Evolutionary conservation across 1,140 invertebrate genomes (phyloP).

Genomic region (Drosophila navojoa): DNA sequence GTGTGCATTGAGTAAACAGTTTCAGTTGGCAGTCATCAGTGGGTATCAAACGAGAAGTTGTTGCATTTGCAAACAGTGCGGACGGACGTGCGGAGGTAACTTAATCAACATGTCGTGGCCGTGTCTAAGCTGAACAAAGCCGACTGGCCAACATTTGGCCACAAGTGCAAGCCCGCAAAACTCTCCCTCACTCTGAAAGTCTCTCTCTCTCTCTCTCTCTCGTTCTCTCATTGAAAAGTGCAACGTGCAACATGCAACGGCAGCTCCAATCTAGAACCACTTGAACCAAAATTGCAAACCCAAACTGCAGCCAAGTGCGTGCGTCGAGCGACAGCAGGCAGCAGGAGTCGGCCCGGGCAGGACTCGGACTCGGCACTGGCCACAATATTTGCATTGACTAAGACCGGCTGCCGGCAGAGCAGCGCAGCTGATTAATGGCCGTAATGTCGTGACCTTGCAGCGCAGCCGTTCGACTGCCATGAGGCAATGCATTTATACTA

Average conservation of each 20-base stretch:
- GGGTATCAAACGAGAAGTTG: neutral
- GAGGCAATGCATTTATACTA: no score
- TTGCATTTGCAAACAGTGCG: conserved; percentile 1
- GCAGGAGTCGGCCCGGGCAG: neutral
- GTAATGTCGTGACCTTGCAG: conserved; percentile 36
- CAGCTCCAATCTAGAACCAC: neutral
- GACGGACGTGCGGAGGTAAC: conserved; percentile 13
- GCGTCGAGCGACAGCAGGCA: neutral
- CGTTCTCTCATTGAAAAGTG: conserved; percentile 63
- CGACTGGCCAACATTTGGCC: conserved; percentile 76
- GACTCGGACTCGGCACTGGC: neutral
- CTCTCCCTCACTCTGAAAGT: conserved; percentile 47
- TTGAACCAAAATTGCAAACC: conserved; percentile 39
- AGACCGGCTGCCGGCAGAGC: neutral
- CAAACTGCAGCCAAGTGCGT: conserved; percentile 28
- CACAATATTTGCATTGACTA: conserved; percentile 35
- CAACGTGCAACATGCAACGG: conserved; percentile 24
- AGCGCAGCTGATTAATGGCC: conserved; percentile 30
- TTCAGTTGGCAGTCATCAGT: neutral
- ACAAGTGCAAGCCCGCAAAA: conserved; percentile 79
- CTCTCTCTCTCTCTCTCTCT: conserved; percentile 44
- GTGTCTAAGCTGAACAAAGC: conserved; percentile 66
- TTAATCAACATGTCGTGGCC: conserved; percentile 79
- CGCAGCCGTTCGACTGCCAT: no score
- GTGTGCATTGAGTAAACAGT: neutral